Conservation (phyloP, 2,888 invertebrate species). For the Sialis lutaria region DNA sequence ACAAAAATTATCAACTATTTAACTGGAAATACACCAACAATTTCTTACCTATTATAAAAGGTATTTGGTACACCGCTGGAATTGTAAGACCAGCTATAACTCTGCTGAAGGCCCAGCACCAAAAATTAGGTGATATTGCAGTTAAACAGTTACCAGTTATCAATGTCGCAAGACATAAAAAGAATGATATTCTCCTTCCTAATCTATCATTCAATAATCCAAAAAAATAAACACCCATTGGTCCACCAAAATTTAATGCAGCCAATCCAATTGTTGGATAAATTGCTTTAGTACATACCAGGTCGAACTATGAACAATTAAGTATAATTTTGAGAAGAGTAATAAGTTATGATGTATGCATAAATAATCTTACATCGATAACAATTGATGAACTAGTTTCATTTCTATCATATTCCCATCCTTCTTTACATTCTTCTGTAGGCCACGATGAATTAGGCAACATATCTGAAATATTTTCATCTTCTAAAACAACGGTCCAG, state of each 20-base stretch:
- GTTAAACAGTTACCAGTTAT: slow-evolving; percentile 65
- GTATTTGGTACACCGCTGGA: slow-evolving; percentile 86
- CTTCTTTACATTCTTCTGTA: slow-evolving; percentile 48
- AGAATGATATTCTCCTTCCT: slow-evolving; percentile 72
- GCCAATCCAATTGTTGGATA: slow-evolving; percentile 78
- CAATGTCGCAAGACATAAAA: slow-evolving; percentile 66
- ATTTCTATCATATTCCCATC: slow-evolving; percentile 62
- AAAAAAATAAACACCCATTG: slow-evolving; percentile 77
- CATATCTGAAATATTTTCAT: slow-evolving; percentile 10
- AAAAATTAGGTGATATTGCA: slow-evolving; percentile 59
- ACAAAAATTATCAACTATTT: slow-evolving; percentile 4
- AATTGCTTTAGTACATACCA: slow-evolving; percentile 74
- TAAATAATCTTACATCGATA: slow-evolving; percentile 44
- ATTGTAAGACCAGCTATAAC: slow-evolving; percentile 77
- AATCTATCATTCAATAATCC: slow-evolving; percentile 75
- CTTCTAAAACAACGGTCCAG: slow-evolving; percentile 39
- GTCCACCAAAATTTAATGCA: slow-evolving; percentile 74
- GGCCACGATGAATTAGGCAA: slow-evolving; percentile 39
- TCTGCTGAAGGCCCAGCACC: slow-evolving; percentile 69
- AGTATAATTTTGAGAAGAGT: not conserved
- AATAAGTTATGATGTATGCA: not conserved
- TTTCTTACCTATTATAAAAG: slow-evolving; percentile 79
- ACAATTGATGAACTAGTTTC: slow-evolving; percentile 62
- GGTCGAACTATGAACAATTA: slow-evolving; percentile 52
- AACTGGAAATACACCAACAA: not conserved